Base-by-base conservation (phyloP, 1,140 invertebrate species). In the Oncopodura yosiiana region DNA sequence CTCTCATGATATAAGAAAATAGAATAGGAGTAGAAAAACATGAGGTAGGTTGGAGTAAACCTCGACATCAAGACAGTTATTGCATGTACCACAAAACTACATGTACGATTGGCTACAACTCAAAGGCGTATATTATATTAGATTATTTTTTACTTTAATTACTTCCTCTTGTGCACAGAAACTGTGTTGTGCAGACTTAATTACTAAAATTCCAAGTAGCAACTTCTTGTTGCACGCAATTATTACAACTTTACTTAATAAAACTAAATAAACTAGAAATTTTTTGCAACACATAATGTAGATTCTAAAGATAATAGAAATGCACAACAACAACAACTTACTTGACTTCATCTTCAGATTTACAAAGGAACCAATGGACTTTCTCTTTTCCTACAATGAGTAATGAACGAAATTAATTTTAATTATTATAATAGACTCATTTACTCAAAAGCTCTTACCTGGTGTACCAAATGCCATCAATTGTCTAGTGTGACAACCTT, bases 391-490 rank as follows among this genome's bases (percentile, higher is more conserved):
- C n/a, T n/a, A n/a, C n/a, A n/a, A n/a, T n/a, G n/a, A n/a, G n/a
- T n/a, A n/a, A n/a, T n/a, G n/a, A n/a, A n/a, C n/a, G n/a, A n/a
- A n/a, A n/a, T n/a, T n/a, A n/a, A n/a, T n/a, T n/a, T n/a, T n/a
- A n/a, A n/a, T n/a, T n/a, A n/a, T n/a, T n/a, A n/a, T n/a, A n/a
- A n/a, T n/a, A n/a, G n/a, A n/a, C n/a, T n/a, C n/a, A n/a, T n/a
- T n/a, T n/a, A n/a, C n/a, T n/a, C n/a, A n/a, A n/a, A n/a, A n/a
- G n/a, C n/a, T n/a, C n/a, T n/a, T n/a, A 32, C 70, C 69, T 37
- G 77, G 72, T 34, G 77, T 81, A 1, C 83, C 83, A 21, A 86
- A 75, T 0, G 82, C 83, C 70, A 86, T 79, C 14, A 85, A 68
- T 66, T 83, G 81, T 9, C 78, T 77, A 9, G 82, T 69, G 49